Evolutionary conservation across 2,888 invertebrate species (phyloP).

Genomic region (Pachliopta kotzebuea): DNA sequence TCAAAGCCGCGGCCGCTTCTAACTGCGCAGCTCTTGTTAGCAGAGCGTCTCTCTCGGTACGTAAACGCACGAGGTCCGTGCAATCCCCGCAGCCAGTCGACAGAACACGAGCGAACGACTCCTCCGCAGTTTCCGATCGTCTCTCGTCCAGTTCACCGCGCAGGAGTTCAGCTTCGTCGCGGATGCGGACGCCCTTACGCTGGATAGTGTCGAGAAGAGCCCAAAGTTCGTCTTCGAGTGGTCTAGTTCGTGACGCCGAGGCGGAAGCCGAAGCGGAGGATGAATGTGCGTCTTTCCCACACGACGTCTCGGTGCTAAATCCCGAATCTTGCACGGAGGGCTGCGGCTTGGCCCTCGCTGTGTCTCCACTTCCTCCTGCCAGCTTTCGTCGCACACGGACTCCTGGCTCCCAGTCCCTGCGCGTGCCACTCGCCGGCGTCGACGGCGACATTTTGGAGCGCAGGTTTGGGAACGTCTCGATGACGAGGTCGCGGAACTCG

Average conservation of each 20-base stretch:
- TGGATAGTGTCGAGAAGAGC: constrained; percentile 93
- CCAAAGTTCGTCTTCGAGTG: constrained; percentile 90
- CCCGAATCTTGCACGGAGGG: constrained; percentile 89
- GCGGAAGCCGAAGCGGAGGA: constrained; percentile 81
- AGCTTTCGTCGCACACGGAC: constrained; percentile 86
- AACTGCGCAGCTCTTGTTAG: constrained; percentile 88
- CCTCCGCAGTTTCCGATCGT: constrained; percentile 80
- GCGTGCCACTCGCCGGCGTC: constrained; percentile 72
- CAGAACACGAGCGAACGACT: constrained; percentile 80
- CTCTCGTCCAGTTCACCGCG: constrained; percentile 60
- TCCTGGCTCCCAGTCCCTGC: constrained; percentile 90
- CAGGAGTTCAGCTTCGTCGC: constrained; percentile 85
- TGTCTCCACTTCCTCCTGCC: constrained; percentile 62
- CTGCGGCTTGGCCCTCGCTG: constrained; percentile 82
- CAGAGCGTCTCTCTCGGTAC: constrained; percentile 87
- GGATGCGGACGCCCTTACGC: constrained; percentile 84
- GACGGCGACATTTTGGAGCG: constrained; percentile 91
- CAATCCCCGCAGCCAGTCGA: constrained; percentile 46
- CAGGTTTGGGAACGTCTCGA: constrained; percentile 95
- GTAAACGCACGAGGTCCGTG: constrained; percentile 80
- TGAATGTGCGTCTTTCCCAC: constrained; percentile 88
- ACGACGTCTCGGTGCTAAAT: constrained; percentile 93
- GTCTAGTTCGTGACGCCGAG: constrained; percentile 79
- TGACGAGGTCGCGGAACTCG: constrained; percentile 96
- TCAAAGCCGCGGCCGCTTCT: constrained; percentile 82